Evolutionary conservation across 2,113 vertebrate genomes (phyloP).

Genomic region (Poeciliopsis occidentalis): DNA sequence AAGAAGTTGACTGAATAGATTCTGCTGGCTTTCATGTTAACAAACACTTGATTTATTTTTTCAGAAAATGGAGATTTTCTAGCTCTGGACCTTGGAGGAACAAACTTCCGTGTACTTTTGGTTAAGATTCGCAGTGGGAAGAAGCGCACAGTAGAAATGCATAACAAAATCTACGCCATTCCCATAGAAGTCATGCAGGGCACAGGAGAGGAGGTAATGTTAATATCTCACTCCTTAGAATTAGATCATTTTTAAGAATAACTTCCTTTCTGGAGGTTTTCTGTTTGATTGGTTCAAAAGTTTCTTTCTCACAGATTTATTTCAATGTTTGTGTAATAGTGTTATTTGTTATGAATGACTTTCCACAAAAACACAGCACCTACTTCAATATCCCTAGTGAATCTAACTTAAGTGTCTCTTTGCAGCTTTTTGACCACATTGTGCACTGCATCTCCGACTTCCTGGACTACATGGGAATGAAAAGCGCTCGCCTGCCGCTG

Average conservation of each 20-base stretch:
- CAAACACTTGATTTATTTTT: neutral
- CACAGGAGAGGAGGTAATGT: constrained; percentile 91
- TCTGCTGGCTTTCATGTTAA: neutral
- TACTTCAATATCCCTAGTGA: neutral
- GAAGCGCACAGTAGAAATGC: constrained; percentile 93
- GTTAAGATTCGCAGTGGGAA: constrained; percentile 98
- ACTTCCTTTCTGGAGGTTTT: neutral
- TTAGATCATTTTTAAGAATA: neutral
- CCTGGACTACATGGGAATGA: constrained; percentile 99
- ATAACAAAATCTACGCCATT: constrained; percentile 99
- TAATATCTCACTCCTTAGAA: neutral
- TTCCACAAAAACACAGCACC: neutral
- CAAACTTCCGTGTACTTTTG: constrained; percentile 95
- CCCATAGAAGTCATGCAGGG: constrained; percentile 96
- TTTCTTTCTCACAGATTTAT: neutral
- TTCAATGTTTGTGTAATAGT: neutral
- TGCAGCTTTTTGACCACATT: constrained; percentile 97
- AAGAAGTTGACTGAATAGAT: neutral
- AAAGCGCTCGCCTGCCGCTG: constrained; percentile 92
- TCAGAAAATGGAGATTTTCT: constrained; percentile 95
- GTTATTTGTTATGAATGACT: neutral
- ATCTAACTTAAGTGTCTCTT: neutral
- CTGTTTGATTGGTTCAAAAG: neutral
- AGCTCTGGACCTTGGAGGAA: constrained; percentile 96
- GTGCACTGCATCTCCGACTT: constrained; percentile 98